Base-by-base conservation (phyloP, 2,888 invertebrate genomes). In the Lydus trimaculatus region DNA sequence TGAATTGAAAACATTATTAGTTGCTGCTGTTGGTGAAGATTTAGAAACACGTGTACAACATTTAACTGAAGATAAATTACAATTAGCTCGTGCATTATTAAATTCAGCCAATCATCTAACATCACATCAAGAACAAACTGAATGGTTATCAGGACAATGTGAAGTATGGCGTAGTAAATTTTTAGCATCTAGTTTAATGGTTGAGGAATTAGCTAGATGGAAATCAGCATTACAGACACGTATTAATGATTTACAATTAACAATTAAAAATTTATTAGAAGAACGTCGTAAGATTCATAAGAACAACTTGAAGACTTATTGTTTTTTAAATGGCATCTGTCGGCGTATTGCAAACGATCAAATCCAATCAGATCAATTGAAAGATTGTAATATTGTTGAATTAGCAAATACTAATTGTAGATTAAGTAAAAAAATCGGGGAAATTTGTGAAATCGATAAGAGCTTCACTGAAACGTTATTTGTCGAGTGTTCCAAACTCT, bases 121-220 rank as follows among this genome's bases (percentile, higher is more conserved):
- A 63, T 93, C 94, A 9, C 94, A 97, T 85, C 94, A 95, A 86
- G 97, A 98, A 84, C 95, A 96, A 86, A 93, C 96, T 3, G 98
- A 98, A 83, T 94, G 94, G 89, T 86, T 98, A 43, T 94, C 95
- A 20, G 96, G 97, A 0, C 96, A 97, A 81, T 96, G 96, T 82
- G 97, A 98, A 87, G 96, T 98, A 62, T 98, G 97, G 97, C 90
- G 96, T 72, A 97, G 96, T 82, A 98, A 98, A 89, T 98, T 96
- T 85, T 87, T 97, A 76, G 97, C 98, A 28, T 95, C 95, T 87
- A 94, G 97, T 83, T 89, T 97, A 67, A 94, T 97, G 93, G 93
- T 96, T 1, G 97, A 97, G 85, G 97, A 97, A 85, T 84, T 97
- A 74, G 96, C 96, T 0, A 89, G 91, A 76, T 95, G 95, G 90